Conservation (phyloP, 2,888 invertebrate genomes). For the Meiosimyza decipiens region DNA sequence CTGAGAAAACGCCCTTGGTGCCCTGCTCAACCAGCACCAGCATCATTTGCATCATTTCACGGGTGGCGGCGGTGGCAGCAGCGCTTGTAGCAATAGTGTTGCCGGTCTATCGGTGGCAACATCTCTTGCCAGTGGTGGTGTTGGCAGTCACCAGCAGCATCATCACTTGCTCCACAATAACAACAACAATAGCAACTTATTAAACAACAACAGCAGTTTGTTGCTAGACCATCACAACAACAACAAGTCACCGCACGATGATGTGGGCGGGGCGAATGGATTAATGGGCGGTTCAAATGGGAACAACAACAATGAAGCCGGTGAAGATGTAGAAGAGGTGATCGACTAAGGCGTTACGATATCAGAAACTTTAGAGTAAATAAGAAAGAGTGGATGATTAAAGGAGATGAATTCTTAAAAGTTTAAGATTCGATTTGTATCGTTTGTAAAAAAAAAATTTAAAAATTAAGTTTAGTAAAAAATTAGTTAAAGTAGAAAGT, state of each 20-base stretch:
- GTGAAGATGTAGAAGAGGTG: conserved; percentile 63
- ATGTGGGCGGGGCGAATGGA: conserved; percentile 46
- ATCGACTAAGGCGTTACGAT: conserved; percentile 55
- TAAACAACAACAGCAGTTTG: conserved; percentile 54
- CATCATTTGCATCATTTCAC: conserved; percentile 65
- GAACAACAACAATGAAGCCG: conserved; percentile 55
- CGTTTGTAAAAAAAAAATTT: conserved; percentile 20
- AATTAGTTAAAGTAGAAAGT: too few relatives aligned
- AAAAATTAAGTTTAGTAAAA: background rate
- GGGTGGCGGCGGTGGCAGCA: conserved; percentile 47
- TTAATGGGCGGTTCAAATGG: conserved; percentile 50
- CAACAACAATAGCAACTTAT: conserved; percentile 49
- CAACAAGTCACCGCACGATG: conserved; percentile 47
- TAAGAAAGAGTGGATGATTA: background rate
- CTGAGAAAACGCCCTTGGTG: conserved; percentile 79
- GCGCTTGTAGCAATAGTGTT: conserved; percentile 42
- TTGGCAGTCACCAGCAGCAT: conserved; percentile 40
- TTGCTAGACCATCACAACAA: conserved; percentile 55
- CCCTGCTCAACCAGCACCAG: conserved; percentile 70
- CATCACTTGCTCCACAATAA: conserved; percentile 44
- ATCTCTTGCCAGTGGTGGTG: conserved; percentile 41
- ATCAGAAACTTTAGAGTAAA: conserved; percentile 30
- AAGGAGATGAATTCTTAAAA: background rate
- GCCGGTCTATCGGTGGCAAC: conserved; percentile 36
- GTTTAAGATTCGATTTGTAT: background rate